Evolutionary conservation across 2,888 invertebrate species (phyloP).

Genomic region (Elmis aenea): DNA sequence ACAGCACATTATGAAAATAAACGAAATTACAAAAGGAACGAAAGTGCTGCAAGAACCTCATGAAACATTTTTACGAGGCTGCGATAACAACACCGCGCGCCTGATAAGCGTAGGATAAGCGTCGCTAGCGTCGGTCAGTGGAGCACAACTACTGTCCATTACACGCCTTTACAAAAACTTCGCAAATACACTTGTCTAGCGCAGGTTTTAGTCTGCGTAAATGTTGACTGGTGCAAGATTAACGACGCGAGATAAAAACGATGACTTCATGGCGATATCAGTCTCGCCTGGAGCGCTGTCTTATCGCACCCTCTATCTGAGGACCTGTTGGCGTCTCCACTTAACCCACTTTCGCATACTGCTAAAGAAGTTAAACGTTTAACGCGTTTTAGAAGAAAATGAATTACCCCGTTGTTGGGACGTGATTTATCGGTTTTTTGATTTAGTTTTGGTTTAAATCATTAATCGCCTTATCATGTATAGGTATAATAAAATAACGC

Average conservation of each 20-base stretch:
- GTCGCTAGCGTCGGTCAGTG: too few relatives aligned
- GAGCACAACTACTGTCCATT: too few relatives aligned
- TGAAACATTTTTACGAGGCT: too few relatives aligned
- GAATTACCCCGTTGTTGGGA: slow-evolving; percentile 22
- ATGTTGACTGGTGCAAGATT: slow-evolving; percentile 35
- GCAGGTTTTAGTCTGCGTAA: slow-evolving; percentile 26
- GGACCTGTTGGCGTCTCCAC: slow-evolving; percentile 38
- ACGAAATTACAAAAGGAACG: too few relatives aligned
- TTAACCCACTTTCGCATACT: slow-evolving; percentile 30
- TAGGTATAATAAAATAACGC: background rate
- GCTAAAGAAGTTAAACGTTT: slow-evolving; percentile 27
- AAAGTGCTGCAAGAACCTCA: too few relatives aligned
- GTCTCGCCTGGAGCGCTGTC: slow-evolving; percentile 24
- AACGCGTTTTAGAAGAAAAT: slow-evolving; percentile 27
- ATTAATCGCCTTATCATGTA: background rate
- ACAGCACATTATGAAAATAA: too few relatives aligned
- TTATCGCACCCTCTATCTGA: slow-evolving; percentile 25
- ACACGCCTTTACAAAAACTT: too few relatives aligned
- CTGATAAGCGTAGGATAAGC: too few relatives aligned
- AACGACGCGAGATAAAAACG: slow-evolving; percentile 38
- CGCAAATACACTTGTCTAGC: slow-evolving; percentile 28
- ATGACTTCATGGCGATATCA: slow-evolving; percentile 37
- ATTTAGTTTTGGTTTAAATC: slow-evolving; percentile 20
- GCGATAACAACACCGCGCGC: too few relatives aligned
- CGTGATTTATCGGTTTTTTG: slow-evolving; percentile 27